These are phyloP conservation scores for Baryphthengus martii DNA, from an alignment of 2,113 vertebrate genomes.

Conservation along the genomic window DNA sequence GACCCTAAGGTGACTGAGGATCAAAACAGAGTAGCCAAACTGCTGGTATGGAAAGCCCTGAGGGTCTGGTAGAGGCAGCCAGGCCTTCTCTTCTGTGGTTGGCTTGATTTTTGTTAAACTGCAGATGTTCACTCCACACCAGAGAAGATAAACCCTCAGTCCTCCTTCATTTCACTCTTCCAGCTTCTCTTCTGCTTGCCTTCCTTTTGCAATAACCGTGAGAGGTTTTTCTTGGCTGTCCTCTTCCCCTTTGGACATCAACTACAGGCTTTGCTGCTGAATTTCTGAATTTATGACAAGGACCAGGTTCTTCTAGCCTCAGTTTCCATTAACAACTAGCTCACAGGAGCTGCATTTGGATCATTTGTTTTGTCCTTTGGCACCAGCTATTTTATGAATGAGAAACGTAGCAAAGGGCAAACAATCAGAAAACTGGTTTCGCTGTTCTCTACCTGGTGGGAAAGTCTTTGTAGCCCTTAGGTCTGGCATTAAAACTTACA, in stretches of 20 bases:
- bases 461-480: slow-evolving; percentile 11
- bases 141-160: background rate
- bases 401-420: background rate
- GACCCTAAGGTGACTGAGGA: background rate
- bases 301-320: background rate
- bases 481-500: slow-evolving; percentile 64
- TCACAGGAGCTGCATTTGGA: background rate
- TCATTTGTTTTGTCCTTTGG: slow-evolving; percentile 13
- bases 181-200: background rate
- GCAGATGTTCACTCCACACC: background rate
- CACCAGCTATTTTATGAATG: slow-evolving; percentile 1
- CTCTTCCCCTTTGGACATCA: background rate
- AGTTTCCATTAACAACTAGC: slow-evolving; percentile 21
- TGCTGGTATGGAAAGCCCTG: background rate
- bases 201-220: background rate
- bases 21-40: background rate
- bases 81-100: background rate
- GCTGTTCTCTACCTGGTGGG: background rate
- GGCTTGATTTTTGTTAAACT: background rate
- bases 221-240: background rate
- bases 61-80: background rate
- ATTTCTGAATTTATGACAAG: background rate
- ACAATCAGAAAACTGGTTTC: background rate
- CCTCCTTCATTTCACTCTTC: background rate
- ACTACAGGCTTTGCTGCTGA: background rate